A percentile compares a stretch with the other conserved stretches of the same genome.
phyloP scores from a whole-genome alignment of 64 coral and sea anemone species.

The Porites australiensis region DNA sequence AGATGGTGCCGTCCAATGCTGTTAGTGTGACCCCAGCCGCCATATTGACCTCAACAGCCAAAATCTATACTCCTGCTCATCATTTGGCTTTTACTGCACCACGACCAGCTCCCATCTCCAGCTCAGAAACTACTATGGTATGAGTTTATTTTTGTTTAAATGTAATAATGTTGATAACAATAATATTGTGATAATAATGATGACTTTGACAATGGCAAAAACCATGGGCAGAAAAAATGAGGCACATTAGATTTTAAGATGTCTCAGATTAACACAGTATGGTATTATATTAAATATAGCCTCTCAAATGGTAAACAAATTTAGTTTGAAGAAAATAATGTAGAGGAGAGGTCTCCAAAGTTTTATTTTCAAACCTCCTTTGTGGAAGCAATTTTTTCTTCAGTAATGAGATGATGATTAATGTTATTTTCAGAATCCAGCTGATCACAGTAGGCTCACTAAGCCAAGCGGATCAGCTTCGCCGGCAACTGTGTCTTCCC shows the following conservation, averaged over 20 bases:
- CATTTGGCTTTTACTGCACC: slow-evolving; percentile 40
- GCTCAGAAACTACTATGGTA: slow-evolving; percentile 25
- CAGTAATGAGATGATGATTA: background rate
- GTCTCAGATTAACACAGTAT: no score
- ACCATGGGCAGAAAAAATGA: no score
- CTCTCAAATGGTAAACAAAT: no score
- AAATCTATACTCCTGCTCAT: slow-evolving; percentile 20
- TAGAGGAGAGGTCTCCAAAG: no score
- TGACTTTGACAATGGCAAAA: no score
- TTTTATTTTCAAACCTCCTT: no score
- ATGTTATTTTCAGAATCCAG: slow-evolving; percentile 14
- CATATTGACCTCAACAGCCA: slow-evolving; percentile 21
- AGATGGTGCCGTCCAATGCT: slow-evolving; percentile 18
- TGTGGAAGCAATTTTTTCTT: no score
- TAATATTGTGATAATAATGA: no score
- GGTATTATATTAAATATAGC: no score
- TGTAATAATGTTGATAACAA: no score
- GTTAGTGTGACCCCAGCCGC: slow-evolving; percentile 27
- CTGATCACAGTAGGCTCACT: slow-evolving; percentile 42
- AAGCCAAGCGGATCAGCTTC: slow-evolving; percentile 62
- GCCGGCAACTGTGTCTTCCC: slow-evolving; percentile 41
- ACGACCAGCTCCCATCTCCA: slow-evolving; percentile 25
- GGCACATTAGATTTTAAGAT: no score
- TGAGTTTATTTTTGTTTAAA: background rate
- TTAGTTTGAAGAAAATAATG: no score